These are phyloP conservation scores for Megaceryle maxima DNA, from an alignment of 2,113 vertebrate genomes.

Conservation along the genomic window DNA sequence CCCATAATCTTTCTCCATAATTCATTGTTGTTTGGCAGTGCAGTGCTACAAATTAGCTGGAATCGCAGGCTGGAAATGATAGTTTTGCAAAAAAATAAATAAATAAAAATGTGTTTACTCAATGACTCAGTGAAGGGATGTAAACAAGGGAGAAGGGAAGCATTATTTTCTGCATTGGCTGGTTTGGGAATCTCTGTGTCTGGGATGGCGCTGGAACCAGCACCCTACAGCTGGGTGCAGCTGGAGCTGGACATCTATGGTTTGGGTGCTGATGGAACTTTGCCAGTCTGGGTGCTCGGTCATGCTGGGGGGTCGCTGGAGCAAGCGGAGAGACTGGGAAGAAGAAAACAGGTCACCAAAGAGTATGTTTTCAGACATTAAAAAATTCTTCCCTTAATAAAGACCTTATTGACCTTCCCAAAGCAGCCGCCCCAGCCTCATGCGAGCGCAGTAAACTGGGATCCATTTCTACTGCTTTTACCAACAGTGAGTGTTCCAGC, in stretches of 20 bases:
- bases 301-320: not conserved
- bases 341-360: not conserved
- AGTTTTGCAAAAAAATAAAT: not conserved
- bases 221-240: not conserved
- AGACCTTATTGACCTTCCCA: not conserved
- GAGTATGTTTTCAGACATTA: not conserved
- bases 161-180: not conserved
- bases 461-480: not conserved
- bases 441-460: rapidly evolving
- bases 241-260: rapidly evolving
- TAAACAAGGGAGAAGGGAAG: not conserved
- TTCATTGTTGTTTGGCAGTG: not conserved
- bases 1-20: not conserved
- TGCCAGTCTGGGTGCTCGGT: rapidly evolving
- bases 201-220: not conserved
- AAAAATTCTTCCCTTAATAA: not conserved
- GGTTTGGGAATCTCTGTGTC: not conserved
- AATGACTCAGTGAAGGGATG: not conserved
- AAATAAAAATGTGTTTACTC: not conserved
- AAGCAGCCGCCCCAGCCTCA: not conserved
- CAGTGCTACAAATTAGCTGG: not conserved
- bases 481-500: not conserved
- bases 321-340: not conserved
- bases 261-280: not conserved
- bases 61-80: not conserved